Conservation (phyloP, 2,888 invertebrate species). For the Amblyjoppa proteus region DNA sequence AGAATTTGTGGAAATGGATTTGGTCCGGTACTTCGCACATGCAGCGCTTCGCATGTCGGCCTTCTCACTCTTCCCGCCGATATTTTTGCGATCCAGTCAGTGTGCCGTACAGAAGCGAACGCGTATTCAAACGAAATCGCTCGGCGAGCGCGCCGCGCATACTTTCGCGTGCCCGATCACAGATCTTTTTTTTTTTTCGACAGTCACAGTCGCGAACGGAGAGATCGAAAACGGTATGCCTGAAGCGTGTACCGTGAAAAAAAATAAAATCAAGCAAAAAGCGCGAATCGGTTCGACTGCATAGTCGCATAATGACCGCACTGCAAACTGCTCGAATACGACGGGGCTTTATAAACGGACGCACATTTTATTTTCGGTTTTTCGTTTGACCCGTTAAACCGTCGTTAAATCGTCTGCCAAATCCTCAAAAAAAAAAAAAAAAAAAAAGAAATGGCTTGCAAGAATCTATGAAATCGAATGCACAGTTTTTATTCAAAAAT, state of each 20-base stretch:
- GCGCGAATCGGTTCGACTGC: not conserved
- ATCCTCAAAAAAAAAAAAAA: too few species aligned
- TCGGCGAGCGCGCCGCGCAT: constrained; percentile 16
- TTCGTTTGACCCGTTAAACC: not conserved
- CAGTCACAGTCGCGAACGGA: constrained; percentile 32
- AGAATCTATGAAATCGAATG: not conserved
- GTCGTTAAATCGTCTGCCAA: too few species aligned
- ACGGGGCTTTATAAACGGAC: not conserved
- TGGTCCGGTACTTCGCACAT: constrained; percentile 45
- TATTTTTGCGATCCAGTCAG: constrained; percentile 58
- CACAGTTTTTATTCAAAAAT: too few species aligned
- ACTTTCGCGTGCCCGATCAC: constrained; percentile 4
- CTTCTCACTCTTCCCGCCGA: constrained; percentile 7
- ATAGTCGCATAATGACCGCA: not conserved
- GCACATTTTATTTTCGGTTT: not conserved
- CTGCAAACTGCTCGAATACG: not conserved
- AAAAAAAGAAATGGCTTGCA: not conserved
- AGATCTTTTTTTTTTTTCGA: constrained; percentile 30
- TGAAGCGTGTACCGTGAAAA: constrained; percentile 2
- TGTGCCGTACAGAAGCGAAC: constrained; percentile 25
- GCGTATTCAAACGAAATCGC: constrained; percentile 35
- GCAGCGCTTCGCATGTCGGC: constrained; percentile 32
- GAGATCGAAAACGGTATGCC: constrained; percentile 20
- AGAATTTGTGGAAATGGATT: constrained; percentile 57
- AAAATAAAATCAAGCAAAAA: not conserved